These are phyloP conservation scores for Pheosia tremula DNA, from an alignment of 2,888 invertebrate genomes.

Conservation along the genomic window DNA sequence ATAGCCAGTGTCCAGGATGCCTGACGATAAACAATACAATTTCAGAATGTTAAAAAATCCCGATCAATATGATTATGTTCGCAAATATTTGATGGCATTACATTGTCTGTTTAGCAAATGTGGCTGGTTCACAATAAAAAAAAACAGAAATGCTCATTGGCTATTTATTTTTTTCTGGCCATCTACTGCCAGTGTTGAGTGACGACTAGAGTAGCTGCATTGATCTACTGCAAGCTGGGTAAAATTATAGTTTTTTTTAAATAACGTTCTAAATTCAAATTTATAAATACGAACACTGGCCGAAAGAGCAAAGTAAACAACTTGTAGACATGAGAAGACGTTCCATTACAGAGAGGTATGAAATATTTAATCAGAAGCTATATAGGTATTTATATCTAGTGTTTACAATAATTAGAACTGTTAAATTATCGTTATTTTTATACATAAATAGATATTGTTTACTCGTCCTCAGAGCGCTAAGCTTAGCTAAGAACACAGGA, in stretches of 20 bases:
- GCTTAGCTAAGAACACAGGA: slow-evolving; percentile 78
- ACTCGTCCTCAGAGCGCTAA: slow-evolving; percentile 81
- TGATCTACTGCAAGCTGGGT: no score
- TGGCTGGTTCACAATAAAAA: no score
- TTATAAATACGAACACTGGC: slow-evolving; percentile 33
- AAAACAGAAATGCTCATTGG: no score
- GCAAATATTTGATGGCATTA: no score
- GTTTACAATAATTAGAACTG: slow-evolving; percentile 42
- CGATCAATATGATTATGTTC: no score
- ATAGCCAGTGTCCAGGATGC: slow-evolving; percentile 46
- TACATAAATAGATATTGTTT: slow-evolving; percentile 57
- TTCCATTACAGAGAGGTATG: slow-evolving; percentile 20
- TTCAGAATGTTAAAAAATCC: no score
- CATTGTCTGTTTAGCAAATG: no score
- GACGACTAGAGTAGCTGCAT: no score
- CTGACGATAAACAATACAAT: neutral
- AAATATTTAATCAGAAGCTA: slow-evolving; percentile 36
- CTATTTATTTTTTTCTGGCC: no score
- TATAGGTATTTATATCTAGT: slow-evolving; percentile 39
- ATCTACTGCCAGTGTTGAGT: no score
- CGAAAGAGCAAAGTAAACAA: slow-evolving; percentile 31
- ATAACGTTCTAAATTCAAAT: neutral
- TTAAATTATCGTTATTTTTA: slow-evolving; percentile 39
- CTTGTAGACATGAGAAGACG: slow-evolving; percentile 18
- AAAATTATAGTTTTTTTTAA: no score